A percentile compares a stretch with the other conserved stretches of the same genome.
Conservation (phyloP, 2,888 invertebrate species). For the Diaperis boleti region DNA sequence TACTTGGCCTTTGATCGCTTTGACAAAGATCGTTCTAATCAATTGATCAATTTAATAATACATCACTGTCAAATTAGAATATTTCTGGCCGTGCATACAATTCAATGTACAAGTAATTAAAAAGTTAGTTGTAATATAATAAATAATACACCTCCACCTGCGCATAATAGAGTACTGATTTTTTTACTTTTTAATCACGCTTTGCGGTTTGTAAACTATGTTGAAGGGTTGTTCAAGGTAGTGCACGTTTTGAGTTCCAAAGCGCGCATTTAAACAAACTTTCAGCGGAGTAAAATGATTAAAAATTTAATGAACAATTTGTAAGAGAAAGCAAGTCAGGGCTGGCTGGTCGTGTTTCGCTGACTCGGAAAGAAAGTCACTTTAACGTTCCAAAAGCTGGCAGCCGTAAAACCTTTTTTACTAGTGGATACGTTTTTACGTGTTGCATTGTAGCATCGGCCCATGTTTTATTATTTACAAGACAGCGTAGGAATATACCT, state of each 20-base stretch:
- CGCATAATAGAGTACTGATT: no score
- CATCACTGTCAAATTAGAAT: no score
- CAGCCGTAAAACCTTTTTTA: conserved; percentile 25
- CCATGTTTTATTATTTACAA: conserved; percentile 31
- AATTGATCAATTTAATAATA: no score
- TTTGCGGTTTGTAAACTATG: not conserved
- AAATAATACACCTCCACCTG: no score
- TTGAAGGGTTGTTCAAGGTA: not conserved
- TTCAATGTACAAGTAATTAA: no score
- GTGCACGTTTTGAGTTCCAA: not conserved
- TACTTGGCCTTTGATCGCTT: no score
- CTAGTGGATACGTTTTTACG: conserved; percentile 32
- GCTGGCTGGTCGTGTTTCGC: not conserved
- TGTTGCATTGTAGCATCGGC: conserved; percentile 35
- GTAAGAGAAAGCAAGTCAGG: not conserved
- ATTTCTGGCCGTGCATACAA: no score
- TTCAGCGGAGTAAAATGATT: not conserved
- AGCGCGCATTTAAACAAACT: not conserved
- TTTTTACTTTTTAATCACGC: not conserved
- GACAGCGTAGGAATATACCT: conserved; percentile 8
- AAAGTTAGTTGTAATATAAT: no score
- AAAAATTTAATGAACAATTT: conserved; percentile 1
- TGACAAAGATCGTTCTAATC: no score
- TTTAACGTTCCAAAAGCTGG: conserved; percentile 7
- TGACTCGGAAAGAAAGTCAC: not conserved